Evolutionary conservation across 2,113 vertebrate genomes (phyloP).

Genomic region (Amazona guildingii): DNA sequence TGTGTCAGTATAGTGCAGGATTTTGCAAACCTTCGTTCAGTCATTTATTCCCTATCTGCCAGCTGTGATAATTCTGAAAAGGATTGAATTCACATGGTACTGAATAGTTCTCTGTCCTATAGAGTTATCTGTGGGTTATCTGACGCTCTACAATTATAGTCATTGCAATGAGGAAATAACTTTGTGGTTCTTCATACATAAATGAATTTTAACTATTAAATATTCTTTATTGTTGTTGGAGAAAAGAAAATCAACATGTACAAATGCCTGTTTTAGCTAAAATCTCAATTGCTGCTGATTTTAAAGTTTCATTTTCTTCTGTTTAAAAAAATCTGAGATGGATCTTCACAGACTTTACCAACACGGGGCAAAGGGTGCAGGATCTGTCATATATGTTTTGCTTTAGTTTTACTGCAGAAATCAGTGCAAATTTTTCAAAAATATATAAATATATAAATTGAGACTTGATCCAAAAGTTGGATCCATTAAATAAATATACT

Average conservation of each 20-base stretch:
- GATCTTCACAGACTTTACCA: not conserved
- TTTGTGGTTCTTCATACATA: slow-evolving; percentile 16
- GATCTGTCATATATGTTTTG: not conserved
- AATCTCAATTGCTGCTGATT: not conserved
- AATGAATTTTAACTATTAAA: slow-evolving; percentile 11
- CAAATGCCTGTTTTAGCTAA: not conserved
- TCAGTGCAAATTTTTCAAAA: not conserved
- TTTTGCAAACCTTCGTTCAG: slow-evolving; percentile 14
- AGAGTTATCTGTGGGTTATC: slow-evolving; percentile 29
- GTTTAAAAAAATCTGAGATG: not conserved
- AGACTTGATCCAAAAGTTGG: not conserved
- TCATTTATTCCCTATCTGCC: slow-evolving; percentile 13
- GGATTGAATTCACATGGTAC: slow-evolving; percentile 37
- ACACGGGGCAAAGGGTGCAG: not conserved
- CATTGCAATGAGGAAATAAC: slow-evolving; percentile 22
- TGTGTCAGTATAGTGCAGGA: not conserved
- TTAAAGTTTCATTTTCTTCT: not conserved
- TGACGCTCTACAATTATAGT: slow-evolving; percentile 2
- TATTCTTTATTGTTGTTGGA: not conserved
- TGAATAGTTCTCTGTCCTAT: slow-evolving; percentile 46
- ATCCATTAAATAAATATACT: not conserved
- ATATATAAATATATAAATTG: not conserved
- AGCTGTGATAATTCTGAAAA: slow-evolving; percentile 43
- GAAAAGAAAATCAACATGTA: not conserved
- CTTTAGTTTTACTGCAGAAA: not conserved